Conservation (phyloP, 2,888 invertebrate genomes). For the Alloplasta piceator region DNA sequence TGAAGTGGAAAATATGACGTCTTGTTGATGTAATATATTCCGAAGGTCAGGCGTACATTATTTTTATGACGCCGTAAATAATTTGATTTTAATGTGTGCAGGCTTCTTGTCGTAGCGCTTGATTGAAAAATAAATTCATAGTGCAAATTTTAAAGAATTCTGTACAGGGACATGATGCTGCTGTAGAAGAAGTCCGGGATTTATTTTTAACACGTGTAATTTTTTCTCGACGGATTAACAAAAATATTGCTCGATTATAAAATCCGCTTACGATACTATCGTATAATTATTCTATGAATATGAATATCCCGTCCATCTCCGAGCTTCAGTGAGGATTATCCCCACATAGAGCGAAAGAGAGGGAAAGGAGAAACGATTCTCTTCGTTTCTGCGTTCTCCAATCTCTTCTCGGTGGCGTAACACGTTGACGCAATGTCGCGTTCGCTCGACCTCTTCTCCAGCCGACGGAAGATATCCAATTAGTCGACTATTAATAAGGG, state of each 20-base stretch:
- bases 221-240: background rate
- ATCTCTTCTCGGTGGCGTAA: constrained; percentile 11
- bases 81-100: background rate
- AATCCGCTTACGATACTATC: background rate
- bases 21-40: no score
- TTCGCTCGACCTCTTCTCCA: constrained; percentile 60
- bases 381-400: background rate
- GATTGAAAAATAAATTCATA: no score
- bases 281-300: constrained; percentile 5
- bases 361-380: constrained; percentile 19
- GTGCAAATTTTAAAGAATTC: no score
- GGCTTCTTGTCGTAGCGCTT: background rate
- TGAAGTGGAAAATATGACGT: no score
- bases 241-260: constrained; percentile 3
- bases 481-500: constrained; percentile 78
- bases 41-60: background rate
- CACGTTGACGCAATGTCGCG: constrained; percentile 67
- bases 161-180: no score
- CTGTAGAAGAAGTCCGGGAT: no score
- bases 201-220: no score
- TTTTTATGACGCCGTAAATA: background rate
- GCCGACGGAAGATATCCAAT: constrained; percentile 75
- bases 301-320: constrained; percentile 21
- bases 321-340: constrained; percentile 7
- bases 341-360: background rate